These are phyloP conservation scores for Hemicrepidius hirtus DNA, from an alignment of 2,888 invertebrate genomes.

Conservation along the genomic window DNA sequence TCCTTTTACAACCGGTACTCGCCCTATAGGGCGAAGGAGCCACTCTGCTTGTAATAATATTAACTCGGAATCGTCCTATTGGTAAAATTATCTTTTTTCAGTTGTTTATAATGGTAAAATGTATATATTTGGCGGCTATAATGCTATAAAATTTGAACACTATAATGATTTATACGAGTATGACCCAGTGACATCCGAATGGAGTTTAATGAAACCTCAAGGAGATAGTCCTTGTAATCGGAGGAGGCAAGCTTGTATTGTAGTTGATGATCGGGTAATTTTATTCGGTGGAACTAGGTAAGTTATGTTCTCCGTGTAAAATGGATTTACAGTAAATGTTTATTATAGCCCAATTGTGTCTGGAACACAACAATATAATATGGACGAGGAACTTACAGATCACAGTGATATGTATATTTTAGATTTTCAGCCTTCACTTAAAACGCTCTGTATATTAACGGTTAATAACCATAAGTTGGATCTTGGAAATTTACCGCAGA, in stretches of 20 bases:
- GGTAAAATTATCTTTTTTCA: constrained; percentile 71
- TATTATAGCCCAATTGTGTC: constrained; percentile 49
- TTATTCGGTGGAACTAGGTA: constrained; percentile 95
- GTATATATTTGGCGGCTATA: constrained; percentile 94
- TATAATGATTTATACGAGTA: constrained; percentile 90
- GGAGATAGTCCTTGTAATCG: constrained; percentile 80
- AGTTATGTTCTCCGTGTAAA: constrained; percentile 38
- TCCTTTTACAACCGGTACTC: constrained; percentile 77
- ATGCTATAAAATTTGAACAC: constrained; percentile 84
- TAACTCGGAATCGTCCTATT: constrained; percentile 4
- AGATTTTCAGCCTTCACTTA: constrained; percentile 85
- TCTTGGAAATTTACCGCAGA: constrained; percentile 77
- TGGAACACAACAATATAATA: constrained; percentile 62
- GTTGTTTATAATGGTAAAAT: constrained; percentile 85
- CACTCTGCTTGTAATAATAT: constrained; percentile 90
- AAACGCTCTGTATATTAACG: constrained; percentile 81
- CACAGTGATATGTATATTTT: constrained; percentile 89
- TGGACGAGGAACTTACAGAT: constrained; percentile 79
- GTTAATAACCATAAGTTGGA: constrained; percentile 81
- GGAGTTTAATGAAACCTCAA: constrained; percentile 77
- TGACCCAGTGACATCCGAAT: constrained; percentile 76
- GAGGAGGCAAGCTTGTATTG: constrained; percentile 87
- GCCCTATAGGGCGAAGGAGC: constrained; percentile 88
- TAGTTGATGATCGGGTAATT: constrained; percentile 83
- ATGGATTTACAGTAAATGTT: neutral